phyloP scores from a whole-genome alignment of 2,113 vertebrate species.

The Istiophorus platypterus region DNA sequence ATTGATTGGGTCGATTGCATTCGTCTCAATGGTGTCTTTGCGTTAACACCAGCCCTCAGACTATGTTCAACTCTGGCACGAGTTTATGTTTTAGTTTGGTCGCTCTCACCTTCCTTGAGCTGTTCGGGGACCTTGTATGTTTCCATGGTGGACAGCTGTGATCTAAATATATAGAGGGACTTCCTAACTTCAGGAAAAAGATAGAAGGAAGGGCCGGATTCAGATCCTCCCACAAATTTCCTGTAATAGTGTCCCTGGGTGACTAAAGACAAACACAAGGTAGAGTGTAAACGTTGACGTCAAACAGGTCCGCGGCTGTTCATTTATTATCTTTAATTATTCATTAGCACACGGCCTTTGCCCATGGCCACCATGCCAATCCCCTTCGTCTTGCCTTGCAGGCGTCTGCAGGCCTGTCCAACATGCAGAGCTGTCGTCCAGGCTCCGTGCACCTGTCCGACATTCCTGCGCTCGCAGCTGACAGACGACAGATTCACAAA shows the following conservation, averaged over 20 bases:
- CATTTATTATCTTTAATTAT: background rate
- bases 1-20: background rate
- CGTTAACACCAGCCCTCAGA: background rate
- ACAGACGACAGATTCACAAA: background rate
- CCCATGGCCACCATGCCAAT: background rate
- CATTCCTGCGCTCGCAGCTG: constrained; percentile 42
- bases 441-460: constrained; percentile 35
- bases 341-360: background rate
- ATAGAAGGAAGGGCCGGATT: constrained; percentile 61
- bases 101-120: constrained; percentile 46
- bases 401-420: background rate
- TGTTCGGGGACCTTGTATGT: constrained; percentile 69
- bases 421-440: background rate
- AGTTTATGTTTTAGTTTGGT: constrained; percentile 23
- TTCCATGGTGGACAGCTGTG: constrained; percentile 82
- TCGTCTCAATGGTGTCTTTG: background rate
- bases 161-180: constrained; percentile 81
- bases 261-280: constrained; percentile 16
- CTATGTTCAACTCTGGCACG: background rate
- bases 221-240: constrained; percentile 67
- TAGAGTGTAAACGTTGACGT: constrained; percentile 26
- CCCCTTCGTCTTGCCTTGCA: background rate
- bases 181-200: constrained; percentile 83
- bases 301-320: background rate
- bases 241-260: constrained; percentile 42